Evolutionary conservation across 2,888 invertebrate genomes (phyloP).

Genomic region (Sinopyrophorus schimmeli): DNA sequence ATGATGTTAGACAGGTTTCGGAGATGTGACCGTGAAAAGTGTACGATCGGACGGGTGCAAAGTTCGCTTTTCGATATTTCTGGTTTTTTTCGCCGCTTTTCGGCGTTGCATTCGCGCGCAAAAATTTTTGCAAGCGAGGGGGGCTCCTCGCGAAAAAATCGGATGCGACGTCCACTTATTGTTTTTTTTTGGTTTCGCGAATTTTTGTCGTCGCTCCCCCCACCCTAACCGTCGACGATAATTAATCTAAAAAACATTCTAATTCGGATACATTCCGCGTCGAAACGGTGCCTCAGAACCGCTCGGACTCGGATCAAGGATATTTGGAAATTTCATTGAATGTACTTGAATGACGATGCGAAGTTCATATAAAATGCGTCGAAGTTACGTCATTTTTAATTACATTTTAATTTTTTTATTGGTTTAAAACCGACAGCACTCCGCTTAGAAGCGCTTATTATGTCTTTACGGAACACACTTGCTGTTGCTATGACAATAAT

Average conservation of each 20-base stretch:
- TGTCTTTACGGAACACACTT: too few relatives aligned
- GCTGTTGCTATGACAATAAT: too few relatives aligned
- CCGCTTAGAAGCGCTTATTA: too few relatives aligned
- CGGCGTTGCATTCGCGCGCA: too few relatives aligned
- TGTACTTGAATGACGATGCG: constrained; percentile 29
- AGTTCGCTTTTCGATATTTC: constrained; percentile 22
- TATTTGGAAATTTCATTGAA: constrained; percentile 11
- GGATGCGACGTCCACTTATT: too few relatives aligned
- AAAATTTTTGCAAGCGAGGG: too few relatives aligned
- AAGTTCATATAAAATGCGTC: constrained; percentile 30
- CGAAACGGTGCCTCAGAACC: constrained; percentile 1
- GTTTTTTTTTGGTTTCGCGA: too few relatives aligned
- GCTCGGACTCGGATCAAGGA: constrained; percentile 15
- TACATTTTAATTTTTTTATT: constrained; percentile 34
- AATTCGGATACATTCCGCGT: constrained; percentile 26
- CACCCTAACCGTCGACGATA: too few relatives aligned
- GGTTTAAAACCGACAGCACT: too few relatives aligned
- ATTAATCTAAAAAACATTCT: constrained; percentile 31
- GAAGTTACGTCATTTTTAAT: constrained; percentile 33
- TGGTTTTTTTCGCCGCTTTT: too few relatives aligned
- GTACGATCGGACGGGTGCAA: constrained; percentile 26
- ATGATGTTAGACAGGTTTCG: constrained; percentile 31
- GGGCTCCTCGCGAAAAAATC: too few relatives aligned
- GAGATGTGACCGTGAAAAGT: constrained; percentile 29
- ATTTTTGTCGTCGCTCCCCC: too few relatives aligned